Evolutionary conservation across 2,888 invertebrate species (phyloP).

Genomic region (Lamproptera curius): DNA sequence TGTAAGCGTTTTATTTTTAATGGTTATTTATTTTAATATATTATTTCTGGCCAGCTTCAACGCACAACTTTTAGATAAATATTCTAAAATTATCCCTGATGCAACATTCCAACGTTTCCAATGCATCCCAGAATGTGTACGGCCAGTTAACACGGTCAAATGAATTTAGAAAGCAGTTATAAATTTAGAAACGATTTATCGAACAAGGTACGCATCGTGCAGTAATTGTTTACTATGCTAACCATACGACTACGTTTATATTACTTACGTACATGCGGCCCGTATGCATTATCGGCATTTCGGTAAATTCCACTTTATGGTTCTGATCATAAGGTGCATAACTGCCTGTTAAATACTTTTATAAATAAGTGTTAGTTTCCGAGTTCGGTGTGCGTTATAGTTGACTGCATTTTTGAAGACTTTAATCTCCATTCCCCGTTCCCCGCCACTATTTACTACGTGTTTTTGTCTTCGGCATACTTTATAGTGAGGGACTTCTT

Average conservation of each 20-base stretch:
- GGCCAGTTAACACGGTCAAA: conserved; percentile 21
- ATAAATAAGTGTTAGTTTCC: conserved; percentile 49
- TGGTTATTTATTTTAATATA: background rate
- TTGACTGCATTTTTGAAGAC: conserved; percentile 69
- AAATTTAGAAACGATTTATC: conserved; percentile 50
- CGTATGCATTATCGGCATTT: conserved; percentile 39
- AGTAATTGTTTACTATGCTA: conserved; percentile 67
- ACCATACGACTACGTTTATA: conserved; percentile 60
- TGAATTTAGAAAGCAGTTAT: conserved; percentile 40
- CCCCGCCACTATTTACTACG: conserved; percentile 48
- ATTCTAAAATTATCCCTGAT: background rate
- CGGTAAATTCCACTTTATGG: conserved; percentile 37
- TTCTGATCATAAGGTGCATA: conserved; percentile 39
- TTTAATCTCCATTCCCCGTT: conserved; percentile 58
- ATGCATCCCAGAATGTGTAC: conserved; percentile 8
- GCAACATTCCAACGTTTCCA: background rate
- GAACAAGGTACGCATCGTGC: conserved; percentile 56
- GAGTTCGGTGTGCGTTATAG: conserved; percentile 58
- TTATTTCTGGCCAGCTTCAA: background rate
- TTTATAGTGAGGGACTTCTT: conserved; percentile 47
- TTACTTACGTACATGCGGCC: conserved; percentile 51
- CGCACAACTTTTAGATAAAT: background rate
- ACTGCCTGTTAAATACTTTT: conserved; percentile 32
- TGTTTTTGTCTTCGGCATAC: conserved; percentile 67
- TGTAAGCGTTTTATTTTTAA: conserved; percentile 24